These are phyloP conservation scores for Clanis bilineata DNA, from an alignment of 2,888 invertebrate genomes.

Conservation along the genomic window DNA sequence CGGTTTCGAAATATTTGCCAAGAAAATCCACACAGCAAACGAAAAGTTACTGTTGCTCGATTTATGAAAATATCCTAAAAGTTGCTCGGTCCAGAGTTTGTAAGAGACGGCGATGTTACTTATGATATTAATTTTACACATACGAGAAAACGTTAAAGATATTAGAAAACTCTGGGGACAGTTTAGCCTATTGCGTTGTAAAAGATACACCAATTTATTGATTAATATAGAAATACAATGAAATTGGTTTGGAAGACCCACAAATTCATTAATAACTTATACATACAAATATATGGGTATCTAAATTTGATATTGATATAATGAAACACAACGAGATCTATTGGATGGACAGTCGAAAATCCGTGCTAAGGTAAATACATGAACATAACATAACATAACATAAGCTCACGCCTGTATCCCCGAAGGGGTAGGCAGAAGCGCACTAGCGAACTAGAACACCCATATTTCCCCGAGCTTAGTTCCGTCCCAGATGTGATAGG, in stretches of 20 bases:
- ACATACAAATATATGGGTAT: too few species aligned
- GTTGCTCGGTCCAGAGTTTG: background rate
- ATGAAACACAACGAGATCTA: too few species aligned
- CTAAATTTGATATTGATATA: background rate
- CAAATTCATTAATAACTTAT: background rate
- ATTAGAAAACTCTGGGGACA: constrained; percentile 8
- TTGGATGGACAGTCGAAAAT: too few species aligned
- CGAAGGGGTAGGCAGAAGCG: too few species aligned
- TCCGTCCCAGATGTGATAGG: too few species aligned
- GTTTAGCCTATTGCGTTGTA: background rate
- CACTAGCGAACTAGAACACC: too few species aligned
- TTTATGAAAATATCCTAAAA: constrained; percentile 12
- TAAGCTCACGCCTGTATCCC: too few species aligned
- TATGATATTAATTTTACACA: constrained; percentile 13
- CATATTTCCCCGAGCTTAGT: too few species aligned
- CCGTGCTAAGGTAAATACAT: too few species aligned
- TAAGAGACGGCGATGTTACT: constrained; percentile 2
- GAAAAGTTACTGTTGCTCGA: background rate
- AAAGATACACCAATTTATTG: constrained; percentile 6
- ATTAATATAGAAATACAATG: background rate
- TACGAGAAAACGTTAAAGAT: constrained; percentile 1
- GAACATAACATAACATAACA: too few species aligned
- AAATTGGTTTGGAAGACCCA: background rate
- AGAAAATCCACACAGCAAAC: constrained; percentile 2
- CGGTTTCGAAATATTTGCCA: constrained; percentile 3